Evolutionary conservation across 2,888 invertebrate genomes (phyloP).

Genomic region (Drosophila merina): DNA sequence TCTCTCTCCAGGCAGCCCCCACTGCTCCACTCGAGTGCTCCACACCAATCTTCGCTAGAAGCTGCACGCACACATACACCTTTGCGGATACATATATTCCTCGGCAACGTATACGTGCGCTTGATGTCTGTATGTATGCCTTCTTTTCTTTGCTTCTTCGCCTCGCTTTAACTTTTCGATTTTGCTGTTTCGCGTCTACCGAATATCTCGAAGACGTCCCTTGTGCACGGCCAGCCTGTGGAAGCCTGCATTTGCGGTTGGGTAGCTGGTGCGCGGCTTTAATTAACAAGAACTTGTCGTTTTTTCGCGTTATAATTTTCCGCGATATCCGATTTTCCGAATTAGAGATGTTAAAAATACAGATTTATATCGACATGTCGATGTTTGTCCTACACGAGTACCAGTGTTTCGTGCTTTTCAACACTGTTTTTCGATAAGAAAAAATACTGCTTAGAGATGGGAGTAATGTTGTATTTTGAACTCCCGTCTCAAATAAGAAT

Average conservation of each 20-base stretch:
- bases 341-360: slow-evolving; percentile 5
- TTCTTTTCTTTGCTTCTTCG: slow-evolving; percentile 49
- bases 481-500: background rate
- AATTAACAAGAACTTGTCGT: slow-evolving; percentile 31
- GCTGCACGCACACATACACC: slow-evolving; percentile 57
- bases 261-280: slow-evolving; percentile 13
- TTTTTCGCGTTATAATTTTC: slow-evolving; percentile 36
- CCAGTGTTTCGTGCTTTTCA: background rate
- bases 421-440: background rate
- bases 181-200: slow-evolving; percentile 22
- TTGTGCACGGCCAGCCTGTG: slow-evolving; percentile 12
- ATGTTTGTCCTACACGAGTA: no score
- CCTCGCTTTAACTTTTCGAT: slow-evolving; percentile 27
- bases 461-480: background rate
- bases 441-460: background rate
- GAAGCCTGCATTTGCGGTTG: slow-evolving; percentile 2
- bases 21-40: slow-evolving; percentile 19
- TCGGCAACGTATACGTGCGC: slow-evolving; percentile 58
- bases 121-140: slow-evolving; percentile 67
- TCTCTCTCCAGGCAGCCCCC: slow-evolving; percentile 15
- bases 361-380: background rate
- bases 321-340: slow-evolving; percentile 29
- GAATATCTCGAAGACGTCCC: slow-evolving; percentile 3
- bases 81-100: slow-evolving; percentile 70
- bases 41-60: slow-evolving; percentile 49